Conservation (phyloP, 1,140 invertebrate genomes). For the silkworm (Bombyx mori) region ASM3026992v2 NC_085108.1:3995001-3995500, state of each 20-base stretch:
- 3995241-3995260: slow-evolving; percentile 52
- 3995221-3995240: slow-evolving; percentile 50
- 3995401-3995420: slow-evolving; percentile 41
- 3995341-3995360: slow-evolving; percentile 70
- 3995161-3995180: slow-evolving; percentile 66
- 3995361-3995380: slow-evolving; percentile 72
- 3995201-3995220: slow-evolving; percentile 68
- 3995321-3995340: slow-evolving; percentile 64
- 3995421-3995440: slow-evolving; percentile 46
- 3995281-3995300: slow-evolving; percentile 48
- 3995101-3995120: slow-evolving; percentile 62
- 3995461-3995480: slow-evolving; percentile 46
- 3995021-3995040: too few relatives aligned
- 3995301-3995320: slow-evolving; percentile 38
- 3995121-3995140: slow-evolving; percentile 70
- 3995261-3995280: slow-evolving; percentile 58
- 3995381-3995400: slow-evolving; percentile 64
- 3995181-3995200: slow-evolving; percentile 69
- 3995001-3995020: too few relatives aligned
- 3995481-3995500: slow-evolving; percentile 72
- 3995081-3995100: too few relatives aligned
- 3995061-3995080: too few relatives aligned
- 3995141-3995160: slow-evolving; percentile 60
- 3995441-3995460: slow-evolving; percentile 48
- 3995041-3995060: too few relatives aligned